Base-by-base conservation (phyloP, 2,113 vertebrate genomes). In the Spheniscus mendiculus region DNA sequence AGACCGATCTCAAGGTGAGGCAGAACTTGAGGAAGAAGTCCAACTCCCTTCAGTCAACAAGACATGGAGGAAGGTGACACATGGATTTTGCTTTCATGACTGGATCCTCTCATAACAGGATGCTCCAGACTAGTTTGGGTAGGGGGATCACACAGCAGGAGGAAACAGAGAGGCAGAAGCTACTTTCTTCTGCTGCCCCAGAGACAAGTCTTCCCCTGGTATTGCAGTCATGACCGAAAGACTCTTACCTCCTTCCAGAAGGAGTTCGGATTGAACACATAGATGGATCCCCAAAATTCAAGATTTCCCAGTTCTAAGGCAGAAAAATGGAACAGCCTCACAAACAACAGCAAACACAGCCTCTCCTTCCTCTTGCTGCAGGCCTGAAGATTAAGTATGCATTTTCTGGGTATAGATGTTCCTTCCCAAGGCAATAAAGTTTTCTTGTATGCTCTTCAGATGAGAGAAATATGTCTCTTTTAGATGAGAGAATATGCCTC, bases 111-210 rank as follows among this genome's bases (percentile, higher is more conserved):
- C 40, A 7, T 5, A 44, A n/a, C 11, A 9, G 87, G 55, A 17
- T 1, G 4, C 13, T 45, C 25, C 61, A 3, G 4, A 7, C 10
- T 5, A 1, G 22, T 32, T 16, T 0, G 0, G 9, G 36, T 42
- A n/a, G 25, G 25, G 36, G 30, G 13, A 70, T 62, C 18, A 6
- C 12, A 13, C 10, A 7, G 18, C 36, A 77, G 73, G 26, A 42
- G 27, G 38, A 69, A 76, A 27, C 3, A 26, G 36, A 21, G 44
- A 4, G 1, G 18, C 25, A 65, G 79, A 42, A 86, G 18, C 8
- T 23, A 0, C 40, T 26, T 70, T 15, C 6, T 45, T 38, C n/a
- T 53, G 21, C 65, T 56, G 34, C 12, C 29, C 52, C 14, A 56
- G 11, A n/a, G 22, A 11, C 2, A 40, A 45, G 8, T 10, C 16